These are phyloP conservation scores for Esox niger DNA, from an alignment of 2,113 vertebrate species.

Conservation along the genomic window DNA sequence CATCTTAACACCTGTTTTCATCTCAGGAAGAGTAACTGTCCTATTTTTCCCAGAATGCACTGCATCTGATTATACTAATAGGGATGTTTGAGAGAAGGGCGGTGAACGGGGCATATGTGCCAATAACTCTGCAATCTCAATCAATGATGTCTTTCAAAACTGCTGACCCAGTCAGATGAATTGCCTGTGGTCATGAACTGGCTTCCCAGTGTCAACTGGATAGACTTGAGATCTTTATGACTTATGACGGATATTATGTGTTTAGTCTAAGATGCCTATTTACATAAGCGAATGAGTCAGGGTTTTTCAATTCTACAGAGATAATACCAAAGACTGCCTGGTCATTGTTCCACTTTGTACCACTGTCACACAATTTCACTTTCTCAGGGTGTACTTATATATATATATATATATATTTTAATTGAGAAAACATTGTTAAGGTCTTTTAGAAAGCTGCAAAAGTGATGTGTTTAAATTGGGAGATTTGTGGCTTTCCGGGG, in stretches of 20 bases:
- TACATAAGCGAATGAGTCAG: slow-evolving; percentile 64
- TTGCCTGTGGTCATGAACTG: slow-evolving; percentile 41
- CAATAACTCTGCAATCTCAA: slow-evolving; percentile 22
- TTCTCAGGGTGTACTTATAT: slow-evolving; percentile 26
- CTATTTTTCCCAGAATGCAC: not conserved
- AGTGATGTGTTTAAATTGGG: slow-evolving; percentile 22
- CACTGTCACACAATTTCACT: slow-evolving; percentile 38
- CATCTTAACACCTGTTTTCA: slow-evolving; percentile 16
- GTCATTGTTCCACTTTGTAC: slow-evolving; percentile 50
- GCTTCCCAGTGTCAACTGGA: slow-evolving; percentile 47
- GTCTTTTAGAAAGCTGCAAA: slow-evolving; percentile 21
- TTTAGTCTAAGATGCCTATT: slow-evolving; percentile 62
- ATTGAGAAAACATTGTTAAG: slow-evolving; percentile 2
- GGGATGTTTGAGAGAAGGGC: slow-evolving; percentile 44
- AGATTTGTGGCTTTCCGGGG: slow-evolving; percentile 29
- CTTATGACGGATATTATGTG: slow-evolving; percentile 58
- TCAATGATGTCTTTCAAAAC: slow-evolving; percentile 51
- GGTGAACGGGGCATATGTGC: slow-evolving; percentile 12
- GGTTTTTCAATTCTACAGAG: slow-evolving; percentile 65
- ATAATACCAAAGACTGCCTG: slow-evolving; percentile 45
- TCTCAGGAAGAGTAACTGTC: not conserved
- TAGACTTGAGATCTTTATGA: slow-evolving; percentile 45
- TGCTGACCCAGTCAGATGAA: slow-evolving; percentile 55
- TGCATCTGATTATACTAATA: slow-evolving; percentile 10
- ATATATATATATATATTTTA: too few relatives aligned